A percentile compares a stretch with the other conserved stretches of the same genome.
phyloP scores from a whole-genome alignment of 2,888 invertebrate genomes.

The Agriotes lineatus region DNA sequence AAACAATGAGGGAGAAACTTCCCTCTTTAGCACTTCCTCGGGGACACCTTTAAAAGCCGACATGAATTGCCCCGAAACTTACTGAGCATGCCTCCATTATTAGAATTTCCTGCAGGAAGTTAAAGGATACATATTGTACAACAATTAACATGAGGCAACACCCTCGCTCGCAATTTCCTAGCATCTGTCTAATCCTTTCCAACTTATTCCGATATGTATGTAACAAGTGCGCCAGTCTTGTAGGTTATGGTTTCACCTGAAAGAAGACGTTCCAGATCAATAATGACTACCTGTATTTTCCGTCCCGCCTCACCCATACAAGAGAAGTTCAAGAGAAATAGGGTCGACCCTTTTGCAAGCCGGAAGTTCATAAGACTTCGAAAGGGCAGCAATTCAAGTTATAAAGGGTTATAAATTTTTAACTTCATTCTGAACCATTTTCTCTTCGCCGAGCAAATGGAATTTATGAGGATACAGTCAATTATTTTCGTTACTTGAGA shows the following conservation, averaged over 20 bases:
- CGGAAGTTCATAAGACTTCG: slow-evolving; percentile 21
- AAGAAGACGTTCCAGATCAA: slow-evolving; percentile 20
- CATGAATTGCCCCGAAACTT: background rate
- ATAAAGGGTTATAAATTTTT: slow-evolving; percentile 28
- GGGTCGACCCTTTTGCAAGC: slow-evolving; percentile 1
- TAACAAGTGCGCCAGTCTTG: too few relatives aligned
- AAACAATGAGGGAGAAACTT: background rate
- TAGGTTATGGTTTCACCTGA: background rate
- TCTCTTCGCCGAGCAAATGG: background rate
- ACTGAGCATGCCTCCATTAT: background rate
- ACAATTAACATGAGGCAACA: background rate
- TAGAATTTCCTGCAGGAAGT: background rate
- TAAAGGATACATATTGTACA: background rate
- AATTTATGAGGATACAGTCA: background rate
- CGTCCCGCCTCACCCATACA: slow-evolving; percentile 7
- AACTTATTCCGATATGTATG: too few relatives aligned
- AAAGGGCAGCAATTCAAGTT: slow-evolving; percentile 18
- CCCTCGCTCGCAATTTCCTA: too few relatives aligned
- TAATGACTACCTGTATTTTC: slow-evolving; percentile 30
- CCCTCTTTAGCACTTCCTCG: background rate
- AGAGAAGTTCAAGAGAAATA: slow-evolving; percentile 8
- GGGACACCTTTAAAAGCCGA: background rate
- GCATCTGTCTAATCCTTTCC: too few relatives aligned
- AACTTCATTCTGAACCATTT: slow-evolving; percentile 4
- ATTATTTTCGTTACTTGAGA: background rate